Conservation (phyloP, 2,113 vertebrate genomes). For the Panthera uncia region DNA sequence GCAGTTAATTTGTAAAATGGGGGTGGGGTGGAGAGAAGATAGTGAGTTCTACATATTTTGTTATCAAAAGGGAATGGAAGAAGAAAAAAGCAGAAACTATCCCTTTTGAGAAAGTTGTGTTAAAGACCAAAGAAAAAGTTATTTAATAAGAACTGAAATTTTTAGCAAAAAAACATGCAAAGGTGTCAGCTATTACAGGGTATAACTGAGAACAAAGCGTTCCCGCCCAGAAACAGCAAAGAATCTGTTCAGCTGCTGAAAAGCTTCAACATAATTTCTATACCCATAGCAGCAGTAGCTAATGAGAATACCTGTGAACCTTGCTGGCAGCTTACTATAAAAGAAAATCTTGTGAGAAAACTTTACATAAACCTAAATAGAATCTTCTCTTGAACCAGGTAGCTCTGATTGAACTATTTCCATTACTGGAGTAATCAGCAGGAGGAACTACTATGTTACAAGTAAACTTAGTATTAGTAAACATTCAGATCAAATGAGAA, state of each 20-base stretch:
- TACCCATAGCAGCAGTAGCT: neutral
- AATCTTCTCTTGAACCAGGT: neutral
- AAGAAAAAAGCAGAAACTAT: neutral
- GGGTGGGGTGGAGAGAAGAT: neutral
- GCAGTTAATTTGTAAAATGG: slow-evolving; percentile 18
- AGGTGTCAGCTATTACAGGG: neutral
- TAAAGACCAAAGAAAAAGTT: slow-evolving; percentile 36
- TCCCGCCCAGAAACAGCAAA: neutral
- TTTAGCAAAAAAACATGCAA: slow-evolving; percentile 49
- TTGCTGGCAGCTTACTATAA: slow-evolving; percentile 18
- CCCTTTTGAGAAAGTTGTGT: slow-evolving; percentile 21
- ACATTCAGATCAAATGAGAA: neutral
- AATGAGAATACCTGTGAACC: neutral
- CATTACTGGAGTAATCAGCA: neutral
- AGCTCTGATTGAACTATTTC: slow-evolving; percentile 8
- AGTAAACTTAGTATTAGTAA: neutral
- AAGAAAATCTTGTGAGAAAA: slow-evolving; percentile 59
- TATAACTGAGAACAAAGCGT: neutral
- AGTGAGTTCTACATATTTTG: neutral
- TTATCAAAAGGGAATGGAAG: neutral
- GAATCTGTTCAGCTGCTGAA: slow-evolving; percentile 11
- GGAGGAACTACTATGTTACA: neutral
- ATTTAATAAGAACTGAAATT: slow-evolving; percentile 61
- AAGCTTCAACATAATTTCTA: slow-evolving; percentile 13
- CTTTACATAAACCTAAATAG: slow-evolving; percentile 45